Conservation (phyloP, 2,113 vertebrate genomes). For the Petroica traversi region DNA sequence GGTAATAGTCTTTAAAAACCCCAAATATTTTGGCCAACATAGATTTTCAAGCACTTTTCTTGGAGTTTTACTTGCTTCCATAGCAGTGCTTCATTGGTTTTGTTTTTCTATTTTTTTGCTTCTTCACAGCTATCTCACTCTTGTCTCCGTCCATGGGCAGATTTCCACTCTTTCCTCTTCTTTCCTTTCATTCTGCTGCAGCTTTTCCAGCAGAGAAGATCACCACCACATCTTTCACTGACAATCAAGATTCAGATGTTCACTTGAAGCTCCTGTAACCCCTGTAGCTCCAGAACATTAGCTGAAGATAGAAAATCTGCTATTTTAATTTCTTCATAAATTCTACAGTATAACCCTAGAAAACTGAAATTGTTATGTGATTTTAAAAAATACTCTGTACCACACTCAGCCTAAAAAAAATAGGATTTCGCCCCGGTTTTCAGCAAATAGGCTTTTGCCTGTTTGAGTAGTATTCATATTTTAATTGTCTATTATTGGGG, state of each 20-base stretch:
- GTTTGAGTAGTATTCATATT: background rate
- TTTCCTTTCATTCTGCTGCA: background rate
- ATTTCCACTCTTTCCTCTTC: background rate
- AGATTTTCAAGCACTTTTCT: background rate
- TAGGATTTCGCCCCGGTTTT: background rate
- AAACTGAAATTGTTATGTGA: background rate
- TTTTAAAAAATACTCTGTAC: background rate
- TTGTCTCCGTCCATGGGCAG: rapidly evolving
- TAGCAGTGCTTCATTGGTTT: background rate
- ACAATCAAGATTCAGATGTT: too few relatives aligned
- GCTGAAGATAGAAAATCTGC: background rate
- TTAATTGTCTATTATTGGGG: background rate
- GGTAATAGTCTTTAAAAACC: background rate
- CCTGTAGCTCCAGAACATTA: too few relatives aligned
- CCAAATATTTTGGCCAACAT: background rate
- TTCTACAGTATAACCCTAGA: background rate
- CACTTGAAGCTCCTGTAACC: too few relatives aligned
- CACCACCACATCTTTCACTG: background rate
- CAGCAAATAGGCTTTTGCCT: background rate
- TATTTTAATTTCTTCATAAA: background rate
- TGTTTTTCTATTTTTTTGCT: background rate
- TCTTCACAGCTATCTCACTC: background rate
- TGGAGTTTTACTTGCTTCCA: background rate
- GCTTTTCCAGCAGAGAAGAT: background rate
- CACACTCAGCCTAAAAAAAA: background rate